A percentile compares a stretch with the other conserved stretches of the same genome.
These are phyloP conservation scores for Leucosticte australis DNA, from an alignment of 2,113 vertebrate genomes.

Conservation along the genomic window DNA sequence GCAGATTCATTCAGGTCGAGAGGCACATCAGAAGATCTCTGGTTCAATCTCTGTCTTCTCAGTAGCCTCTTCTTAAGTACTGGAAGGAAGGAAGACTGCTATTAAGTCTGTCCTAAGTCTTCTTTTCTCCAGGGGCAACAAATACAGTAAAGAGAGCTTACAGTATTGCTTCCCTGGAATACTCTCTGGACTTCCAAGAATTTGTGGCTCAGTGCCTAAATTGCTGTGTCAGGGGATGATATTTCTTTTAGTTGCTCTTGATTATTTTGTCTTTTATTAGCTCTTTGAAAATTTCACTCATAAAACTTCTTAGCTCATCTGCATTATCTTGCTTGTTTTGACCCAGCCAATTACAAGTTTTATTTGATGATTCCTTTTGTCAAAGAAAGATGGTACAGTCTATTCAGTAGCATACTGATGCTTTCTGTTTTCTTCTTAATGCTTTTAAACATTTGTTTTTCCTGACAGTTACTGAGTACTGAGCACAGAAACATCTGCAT, in stretches of 20 bases:
- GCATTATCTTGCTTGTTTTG: background rate
- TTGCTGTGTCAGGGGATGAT: background rate
- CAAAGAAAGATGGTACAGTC: background rate
- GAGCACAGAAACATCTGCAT: background rate
- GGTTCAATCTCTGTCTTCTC: background rate
- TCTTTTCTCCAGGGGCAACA: background rate
- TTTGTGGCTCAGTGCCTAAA: background rate
- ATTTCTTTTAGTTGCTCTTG: background rate
- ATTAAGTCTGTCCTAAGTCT: accelerated
- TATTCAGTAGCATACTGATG: background rate
- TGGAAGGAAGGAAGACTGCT: background rate
- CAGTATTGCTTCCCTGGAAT: background rate
- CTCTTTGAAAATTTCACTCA: background rate
- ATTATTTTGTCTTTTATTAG: background rate
- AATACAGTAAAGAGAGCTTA: background rate
- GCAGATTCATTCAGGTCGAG: background rate
- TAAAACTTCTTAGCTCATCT: background rate
- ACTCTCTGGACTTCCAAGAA: background rate
- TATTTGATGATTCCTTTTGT: background rate
- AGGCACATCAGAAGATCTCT: background rate
- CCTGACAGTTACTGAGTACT: background rate
- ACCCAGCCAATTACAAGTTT: background rate
- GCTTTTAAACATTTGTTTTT: background rate
- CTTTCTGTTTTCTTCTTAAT: background rate
- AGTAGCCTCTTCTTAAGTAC: background rate